Conservation (phyloP, 2,797 vertebrate species). For the Anomalospiza imberbis region DNA sequence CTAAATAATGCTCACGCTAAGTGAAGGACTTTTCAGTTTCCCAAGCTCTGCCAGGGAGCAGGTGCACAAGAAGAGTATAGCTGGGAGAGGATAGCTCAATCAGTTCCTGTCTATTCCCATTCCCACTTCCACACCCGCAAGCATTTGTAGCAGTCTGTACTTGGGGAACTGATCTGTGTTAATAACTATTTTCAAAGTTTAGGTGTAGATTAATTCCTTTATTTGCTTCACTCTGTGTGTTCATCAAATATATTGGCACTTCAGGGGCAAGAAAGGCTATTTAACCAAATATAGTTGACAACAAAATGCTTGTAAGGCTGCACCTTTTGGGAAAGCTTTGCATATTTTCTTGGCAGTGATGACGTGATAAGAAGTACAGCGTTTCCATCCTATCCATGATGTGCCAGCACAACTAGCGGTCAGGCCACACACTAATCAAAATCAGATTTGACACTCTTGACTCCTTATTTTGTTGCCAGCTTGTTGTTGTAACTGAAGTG, state of each 20-base stretch:
- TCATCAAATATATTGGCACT: background rate
- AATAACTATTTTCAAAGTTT: background rate
- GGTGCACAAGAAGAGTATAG: background rate
- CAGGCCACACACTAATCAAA: background rate
- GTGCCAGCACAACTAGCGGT: background rate
- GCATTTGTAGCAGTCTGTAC: background rate
- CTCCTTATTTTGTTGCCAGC: background rate
- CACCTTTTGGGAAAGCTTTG: background rate
- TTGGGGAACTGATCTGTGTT: background rate
- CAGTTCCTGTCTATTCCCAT: background rate
- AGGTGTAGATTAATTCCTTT: background rate
- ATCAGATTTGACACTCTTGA: background rate
- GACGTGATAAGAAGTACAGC: background rate
- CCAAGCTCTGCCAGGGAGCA: background rate
- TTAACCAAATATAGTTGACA: background rate
- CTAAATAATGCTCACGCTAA: background rate
- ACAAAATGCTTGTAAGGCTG: background rate
- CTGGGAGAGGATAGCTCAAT: background rate
- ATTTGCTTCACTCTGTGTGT: background rate
- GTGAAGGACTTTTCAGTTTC: background rate
- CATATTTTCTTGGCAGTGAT: background rate
- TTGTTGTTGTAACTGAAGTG: background rate
- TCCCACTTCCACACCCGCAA: background rate
- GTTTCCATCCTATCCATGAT: background rate
- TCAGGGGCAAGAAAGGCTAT: background rate